Percentiles rank a stretch among this genome's conserved stretches.
Evolutionary conservation across 2,113 vertebrate species (phyloP).

Genomic region (Spea multiplicata): DNA sequence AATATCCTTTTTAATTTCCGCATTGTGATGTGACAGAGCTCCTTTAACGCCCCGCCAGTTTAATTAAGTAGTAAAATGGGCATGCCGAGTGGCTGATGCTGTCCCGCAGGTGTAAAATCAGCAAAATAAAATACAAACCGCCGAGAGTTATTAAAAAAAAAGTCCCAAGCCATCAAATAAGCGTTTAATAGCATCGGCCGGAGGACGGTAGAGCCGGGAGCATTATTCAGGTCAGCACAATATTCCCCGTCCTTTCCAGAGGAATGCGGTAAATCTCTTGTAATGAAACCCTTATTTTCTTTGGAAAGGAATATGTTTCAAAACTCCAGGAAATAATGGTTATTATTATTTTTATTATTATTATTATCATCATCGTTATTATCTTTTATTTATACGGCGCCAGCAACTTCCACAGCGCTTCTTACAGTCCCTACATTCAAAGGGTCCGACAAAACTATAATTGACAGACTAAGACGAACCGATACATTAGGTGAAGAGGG

Average conservation of each 20-base stretch:
- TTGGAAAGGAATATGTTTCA: no score
- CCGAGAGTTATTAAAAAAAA: background rate
- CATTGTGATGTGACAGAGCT: background rate
- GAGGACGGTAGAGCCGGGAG: background rate
- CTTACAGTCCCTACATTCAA: no score
- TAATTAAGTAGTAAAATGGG: background rate
- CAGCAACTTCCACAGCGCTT: no score
- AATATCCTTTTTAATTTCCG: background rate
- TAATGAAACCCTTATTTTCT: background rate
- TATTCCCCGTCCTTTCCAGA: background rate
- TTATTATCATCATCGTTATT: no score
- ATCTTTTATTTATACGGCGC: no score
- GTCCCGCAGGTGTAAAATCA: background rate
- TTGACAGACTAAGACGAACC: no score
- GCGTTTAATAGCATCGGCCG: background rate
- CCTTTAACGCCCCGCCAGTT: background rate
- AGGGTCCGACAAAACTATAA: no score
- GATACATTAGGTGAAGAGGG: no score
- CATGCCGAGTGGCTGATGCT: background rate
- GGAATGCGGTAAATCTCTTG: background rate
- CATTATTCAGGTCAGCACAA: background rate
- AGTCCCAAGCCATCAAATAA: background rate
- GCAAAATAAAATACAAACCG: slow-evolving; percentile 4
- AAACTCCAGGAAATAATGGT: no score
- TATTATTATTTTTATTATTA: no score